Percentiles rank a stretch among this genome's conserved stretches.
Evolutionary conservation across 2,797 vertebrate species (phyloP).

Genomic region (Myotis vivesi): DNA sequence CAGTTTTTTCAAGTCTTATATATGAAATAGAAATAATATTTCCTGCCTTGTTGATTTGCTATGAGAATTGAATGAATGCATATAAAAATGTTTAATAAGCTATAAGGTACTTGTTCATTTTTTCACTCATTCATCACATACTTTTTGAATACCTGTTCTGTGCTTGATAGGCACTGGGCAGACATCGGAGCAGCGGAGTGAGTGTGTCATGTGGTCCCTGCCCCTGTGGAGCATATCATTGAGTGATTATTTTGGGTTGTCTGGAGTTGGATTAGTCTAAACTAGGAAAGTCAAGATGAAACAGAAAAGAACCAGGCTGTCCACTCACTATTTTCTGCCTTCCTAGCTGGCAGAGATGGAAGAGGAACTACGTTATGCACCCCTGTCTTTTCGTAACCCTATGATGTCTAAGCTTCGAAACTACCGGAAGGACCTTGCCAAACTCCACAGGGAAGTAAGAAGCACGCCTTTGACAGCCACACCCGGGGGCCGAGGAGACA

Average conservation of each 20-base stretch:
- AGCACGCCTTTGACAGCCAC: no score
- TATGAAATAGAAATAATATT: constrained; percentile 1
- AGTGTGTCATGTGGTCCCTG: neutral
- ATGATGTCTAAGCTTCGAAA: constrained; percentile 88
- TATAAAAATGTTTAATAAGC: neutral
- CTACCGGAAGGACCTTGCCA: no score
- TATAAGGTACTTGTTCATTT: neutral
- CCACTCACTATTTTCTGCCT: neutral
- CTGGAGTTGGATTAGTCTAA: neutral
- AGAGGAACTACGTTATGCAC: constrained; percentile 91
- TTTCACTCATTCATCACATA: neutral
- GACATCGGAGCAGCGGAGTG: neutral
- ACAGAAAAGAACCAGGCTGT: neutral
- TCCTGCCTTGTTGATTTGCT: constrained; percentile 23
- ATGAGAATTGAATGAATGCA: neutral
- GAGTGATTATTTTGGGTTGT: neutral
- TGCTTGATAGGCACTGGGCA: neutral
- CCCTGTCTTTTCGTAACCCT: constrained; percentile 89
- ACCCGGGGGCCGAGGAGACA: no score
- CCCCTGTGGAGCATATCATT: neutral
- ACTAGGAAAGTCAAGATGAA: neutral
- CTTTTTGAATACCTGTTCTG: neutral
- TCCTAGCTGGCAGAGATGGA: constrained; percentile 93
- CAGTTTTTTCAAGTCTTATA: constrained; percentile 25
- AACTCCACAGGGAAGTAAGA: no score